Conservation (phyloP, 2,797 vertebrate genomes). For the Triplophysa yarkandensis region DNA sequence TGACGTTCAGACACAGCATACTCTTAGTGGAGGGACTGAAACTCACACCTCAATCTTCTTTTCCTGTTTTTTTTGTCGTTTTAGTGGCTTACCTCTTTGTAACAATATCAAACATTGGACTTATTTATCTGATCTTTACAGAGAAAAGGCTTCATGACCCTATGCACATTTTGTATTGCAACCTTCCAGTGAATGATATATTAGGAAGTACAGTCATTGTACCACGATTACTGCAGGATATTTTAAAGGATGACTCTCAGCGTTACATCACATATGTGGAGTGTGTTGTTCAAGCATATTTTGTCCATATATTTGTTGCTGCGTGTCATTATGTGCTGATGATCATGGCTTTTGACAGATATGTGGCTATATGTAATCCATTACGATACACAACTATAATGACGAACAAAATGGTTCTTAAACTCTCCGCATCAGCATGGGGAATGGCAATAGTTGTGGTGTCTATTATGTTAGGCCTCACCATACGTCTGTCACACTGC, state of each 20-base stretch:
- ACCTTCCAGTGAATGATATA: constrained; percentile 71
- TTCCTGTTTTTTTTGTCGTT: constrained; percentile 72
- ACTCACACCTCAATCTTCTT: constrained; percentile 28
- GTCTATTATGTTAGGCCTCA: constrained; percentile 65
- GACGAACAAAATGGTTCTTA: neutral
- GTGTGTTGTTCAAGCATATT: constrained; percentile 75
- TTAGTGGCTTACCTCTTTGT: constrained; percentile 58
- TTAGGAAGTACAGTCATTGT: constrained; percentile 66
- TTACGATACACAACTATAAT: neutral
- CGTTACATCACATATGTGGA: constrained; percentile 59
- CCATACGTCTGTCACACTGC: constrained; percentile 68
- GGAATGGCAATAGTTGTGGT: constrained; percentile 61
- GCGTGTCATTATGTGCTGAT: constrained; percentile 71
- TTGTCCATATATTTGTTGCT: constrained; percentile 70
- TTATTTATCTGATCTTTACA: constrained; percentile 54
- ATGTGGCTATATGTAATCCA: constrained; percentile 2
- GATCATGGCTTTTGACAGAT: constrained; percentile 75
- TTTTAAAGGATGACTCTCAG: constrained; percentile 66
- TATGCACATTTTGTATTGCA: constrained; percentile 75
- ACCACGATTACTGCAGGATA: constrained; percentile 65
- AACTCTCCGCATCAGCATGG: constrained; percentile 40
- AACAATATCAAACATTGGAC: constrained; percentile 53
- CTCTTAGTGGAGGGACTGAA: constrained; percentile 52
- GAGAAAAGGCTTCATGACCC: constrained; percentile 70
- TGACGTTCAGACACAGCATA: constrained; percentile 34